Evolutionary conservation across 2,888 invertebrate genomes (phyloP), one percentile per base, ranked within the genome.

Genomic region (Eristalis pertinax): DNA sequence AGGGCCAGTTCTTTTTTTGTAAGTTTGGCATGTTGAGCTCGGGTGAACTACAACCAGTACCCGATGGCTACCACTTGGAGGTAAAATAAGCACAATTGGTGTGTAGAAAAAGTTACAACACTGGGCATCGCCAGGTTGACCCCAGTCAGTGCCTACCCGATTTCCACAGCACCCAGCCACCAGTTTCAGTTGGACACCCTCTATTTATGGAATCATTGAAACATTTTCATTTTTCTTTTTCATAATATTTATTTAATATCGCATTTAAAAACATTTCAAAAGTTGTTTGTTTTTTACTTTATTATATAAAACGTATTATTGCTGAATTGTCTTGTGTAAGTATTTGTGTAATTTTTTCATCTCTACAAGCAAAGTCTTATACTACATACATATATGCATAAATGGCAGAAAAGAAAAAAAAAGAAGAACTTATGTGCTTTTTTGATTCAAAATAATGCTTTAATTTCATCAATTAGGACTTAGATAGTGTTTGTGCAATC

Each of bases 171-270:
- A n/a, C n/a, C n/a, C n/a, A n/a, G n/a, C n/a, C n/a, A n/a, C n/a
- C n/a, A 11, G 35, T 11, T 35, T 35, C 35, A 10, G 35, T 2
- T 41, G 41, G 41, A 1, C 41, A 15, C 7, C 15, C 43, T n/a
- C 15, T n/a, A 5, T 43, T 43, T n/a, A 43, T 0, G 0, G n/a
- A 5, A 58, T 35, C 8, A 73, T 7, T 5, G 19, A 64, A 62
- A 15, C 24, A 29, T 7, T 22, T 60, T 7, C n/a, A 29, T 65
- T 70, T 70, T 41, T 32, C 2, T 32, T 10, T 60, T 60, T 65
- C n/a, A 78, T 63, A 50, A 24, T 2, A 29, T 79, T 79, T 79
- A 79, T 73, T 73, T 32, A 73, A 65, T 79, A 62, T 60, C n/a
- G 43, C 60, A 24, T 70, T 78, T 72, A 24, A 79, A 70, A 38